phyloP scores from a whole-genome alignment of 2,888 invertebrate genomes.

The Lycocerus yunnanus region DNA sequence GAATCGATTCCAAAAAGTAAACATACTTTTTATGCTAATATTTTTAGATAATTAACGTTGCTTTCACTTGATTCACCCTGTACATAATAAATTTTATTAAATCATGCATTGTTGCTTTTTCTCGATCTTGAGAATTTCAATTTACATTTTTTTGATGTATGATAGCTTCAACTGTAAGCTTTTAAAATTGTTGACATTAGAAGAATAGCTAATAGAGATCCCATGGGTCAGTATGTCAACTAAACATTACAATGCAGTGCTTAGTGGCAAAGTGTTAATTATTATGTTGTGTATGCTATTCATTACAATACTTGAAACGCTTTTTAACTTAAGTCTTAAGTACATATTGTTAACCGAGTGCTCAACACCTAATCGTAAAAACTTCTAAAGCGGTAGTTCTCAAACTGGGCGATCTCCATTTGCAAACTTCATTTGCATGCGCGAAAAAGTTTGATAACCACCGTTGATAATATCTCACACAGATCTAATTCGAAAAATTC shows the following conservation, averaged over 20 bases:
- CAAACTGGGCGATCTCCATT: not conserved
- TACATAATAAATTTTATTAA: not conserved
- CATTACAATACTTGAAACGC: not conserved
- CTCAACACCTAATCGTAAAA: not conserved
- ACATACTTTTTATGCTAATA: not conserved
- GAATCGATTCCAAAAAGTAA: slow-evolving; percentile 14
- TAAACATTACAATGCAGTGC: slow-evolving; percentile 28
- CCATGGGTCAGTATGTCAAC: slow-evolving; percentile 43
- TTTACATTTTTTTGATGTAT: not conserved
- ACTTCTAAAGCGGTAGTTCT: not conserved
- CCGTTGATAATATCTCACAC: not conserved
- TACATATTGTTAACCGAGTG: not conserved
- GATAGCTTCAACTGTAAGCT: not conserved
- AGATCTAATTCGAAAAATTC: not conserved
- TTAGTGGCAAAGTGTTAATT: slow-evolving; percentile 12
- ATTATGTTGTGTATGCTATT: slow-evolving; percentile 9
- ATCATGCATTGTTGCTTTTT: not conserved
- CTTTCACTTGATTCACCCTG: not conserved
- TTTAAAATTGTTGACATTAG: slow-evolving; percentile 16
- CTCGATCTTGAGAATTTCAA: not conserved
- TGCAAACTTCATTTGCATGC: too few relatives aligned
- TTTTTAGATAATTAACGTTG: not conserved
- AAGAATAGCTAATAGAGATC: slow-evolving; percentile 19
- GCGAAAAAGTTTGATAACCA: not conserved
- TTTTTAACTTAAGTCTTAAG: not conserved